phyloP scores from a whole-genome alignment of 2,113 vertebrate species.

The Pituophis catenifer region DNA sequence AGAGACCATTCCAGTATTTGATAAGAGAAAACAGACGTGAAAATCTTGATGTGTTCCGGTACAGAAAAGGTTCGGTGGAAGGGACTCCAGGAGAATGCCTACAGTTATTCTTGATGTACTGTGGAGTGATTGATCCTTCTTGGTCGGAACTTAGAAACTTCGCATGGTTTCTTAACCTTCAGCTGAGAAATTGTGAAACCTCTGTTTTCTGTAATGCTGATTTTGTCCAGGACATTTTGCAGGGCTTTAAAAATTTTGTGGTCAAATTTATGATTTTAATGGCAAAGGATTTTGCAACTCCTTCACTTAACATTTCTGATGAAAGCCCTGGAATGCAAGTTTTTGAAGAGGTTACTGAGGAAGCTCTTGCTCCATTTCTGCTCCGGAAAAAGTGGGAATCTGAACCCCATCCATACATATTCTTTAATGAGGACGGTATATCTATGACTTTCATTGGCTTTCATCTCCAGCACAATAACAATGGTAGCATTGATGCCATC shows the following conservation, averaged over 20 bases:
- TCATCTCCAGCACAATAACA: slow-evolving; percentile 69
- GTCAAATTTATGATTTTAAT: slow-evolving; percentile 95
- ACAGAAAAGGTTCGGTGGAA: slow-evolving; percentile 63
- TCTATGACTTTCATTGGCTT: slow-evolving; percentile 98
- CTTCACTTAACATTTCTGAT: slow-evolving; percentile 86
- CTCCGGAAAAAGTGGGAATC: slow-evolving; percentile 92
- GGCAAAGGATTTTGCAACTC: slow-evolving; percentile 94
- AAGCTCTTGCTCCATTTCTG: slow-evolving; percentile 86
- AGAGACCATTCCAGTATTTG: slow-evolving; percentile 92
- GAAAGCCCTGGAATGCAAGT: slow-evolving; percentile 79
- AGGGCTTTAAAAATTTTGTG: slow-evolving; percentile 91
- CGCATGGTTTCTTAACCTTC: slow-evolving; percentile 84
- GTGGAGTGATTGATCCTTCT: slow-evolving; percentile 84
- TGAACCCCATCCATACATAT: slow-evolving; percentile 93
- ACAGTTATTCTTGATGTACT: slow-evolving; percentile 84
- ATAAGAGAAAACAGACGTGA: slow-evolving; percentile 68
- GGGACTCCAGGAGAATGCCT: slow-evolving; percentile 83
- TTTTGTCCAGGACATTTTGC: slow-evolving; percentile 78
- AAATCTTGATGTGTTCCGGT: slow-evolving; percentile 78
- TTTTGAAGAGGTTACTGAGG: slow-evolving; percentile 66
- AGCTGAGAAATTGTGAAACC: slow-evolving; percentile 85
- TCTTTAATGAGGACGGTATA: slow-evolving; percentile 86
- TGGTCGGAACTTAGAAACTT: slow-evolving; percentile 94
- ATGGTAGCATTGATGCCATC: slow-evolving; percentile 75
- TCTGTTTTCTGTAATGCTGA: slow-evolving; percentile 84